Percentiles rank a stretch among this genome's conserved stretches.
Conservation (phyloP, 2,888 invertebrate genomes). For the Drosophila quinaria region DNA sequence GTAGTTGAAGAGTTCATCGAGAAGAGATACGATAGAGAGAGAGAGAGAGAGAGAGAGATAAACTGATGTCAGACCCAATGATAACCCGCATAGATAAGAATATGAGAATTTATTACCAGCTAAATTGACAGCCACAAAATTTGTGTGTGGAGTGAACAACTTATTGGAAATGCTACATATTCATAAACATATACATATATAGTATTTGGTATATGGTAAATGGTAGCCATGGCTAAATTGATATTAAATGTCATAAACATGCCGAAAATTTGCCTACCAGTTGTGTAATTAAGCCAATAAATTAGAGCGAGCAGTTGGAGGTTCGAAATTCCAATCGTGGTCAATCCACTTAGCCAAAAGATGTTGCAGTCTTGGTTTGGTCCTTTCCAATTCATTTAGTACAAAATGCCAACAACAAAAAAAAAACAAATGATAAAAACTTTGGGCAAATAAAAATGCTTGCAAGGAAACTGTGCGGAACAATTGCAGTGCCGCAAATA, state of each 20-base stretch:
- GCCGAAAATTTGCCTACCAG: constrained; percentile 40
- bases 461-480: constrained; percentile 74
- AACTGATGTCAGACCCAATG: constrained; percentile 45
- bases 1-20: constrained; percentile 23
- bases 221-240: constrained; percentile 15
- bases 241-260: constrained; percentile 49
- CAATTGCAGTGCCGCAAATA: constrained; percentile 75
- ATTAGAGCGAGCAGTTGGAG: constrained; percentile 12
- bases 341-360: constrained; percentile 58
- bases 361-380: constrained; percentile 3
- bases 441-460: constrained; percentile 43
- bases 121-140: constrained; percentile 77
- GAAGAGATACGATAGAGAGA: neutral
- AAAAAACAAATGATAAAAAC: constrained; percentile 60
- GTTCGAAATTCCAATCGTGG: constrained; percentile 9
- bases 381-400: constrained; percentile 69
- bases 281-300: constrained; percentile 58
- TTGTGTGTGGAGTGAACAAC: constrained; percentile 8
- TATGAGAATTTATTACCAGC: constrained; percentile 83
- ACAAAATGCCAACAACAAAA: neutral
- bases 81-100: constrained; percentile 83
- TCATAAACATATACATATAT: neutral
- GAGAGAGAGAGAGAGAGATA: constrained; percentile 36
- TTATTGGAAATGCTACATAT: constrained; percentile 34
- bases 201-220: neutral